Percentiles rank a stretch among this genome's conserved stretches.
Evolutionary conservation across 2,797 vertebrate species (phyloP).

Genomic region (Gymnopithys bicolor): DNA sequence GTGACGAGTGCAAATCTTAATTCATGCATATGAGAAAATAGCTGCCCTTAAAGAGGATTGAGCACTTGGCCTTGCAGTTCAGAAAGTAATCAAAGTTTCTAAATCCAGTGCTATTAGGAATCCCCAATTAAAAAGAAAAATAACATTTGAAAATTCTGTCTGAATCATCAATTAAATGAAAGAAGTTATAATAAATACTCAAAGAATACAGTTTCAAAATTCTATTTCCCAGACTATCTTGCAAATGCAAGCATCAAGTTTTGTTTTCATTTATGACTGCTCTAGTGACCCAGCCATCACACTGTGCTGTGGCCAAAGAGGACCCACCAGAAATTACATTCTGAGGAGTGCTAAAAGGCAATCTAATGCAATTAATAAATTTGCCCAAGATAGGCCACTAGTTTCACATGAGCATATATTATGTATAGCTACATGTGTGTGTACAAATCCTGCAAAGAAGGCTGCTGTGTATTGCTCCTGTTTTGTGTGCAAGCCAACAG

Average conservation of each 20-base stretch:
- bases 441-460: neutral
- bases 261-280: neutral
- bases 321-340: neutral
- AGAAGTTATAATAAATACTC: neutral
- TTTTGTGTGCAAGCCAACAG: rapidly evolving
- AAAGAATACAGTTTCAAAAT: neutral
- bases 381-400: neutral
- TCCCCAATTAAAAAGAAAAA: neutral
- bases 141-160: neutral
- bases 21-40: neutral
- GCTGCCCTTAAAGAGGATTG: neutral
- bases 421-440: rapidly evolving
- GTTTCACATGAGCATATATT: rapidly evolving
- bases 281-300: too few species aligned
- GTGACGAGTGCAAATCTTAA: neutral
- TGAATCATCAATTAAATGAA: neutral
- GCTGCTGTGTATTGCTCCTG: rapidly evolving
- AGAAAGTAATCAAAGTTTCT: neutral
- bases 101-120: neutral
- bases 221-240: neutral
- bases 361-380: neutral
- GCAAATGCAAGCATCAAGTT: neutral
- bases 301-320: neutral
- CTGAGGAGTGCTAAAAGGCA: neutral
- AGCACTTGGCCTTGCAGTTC: neutral